Evolutionary conservation across 2,113 vertebrate species (phyloP).

Genomic region (Microcebus murinus): DNA sequence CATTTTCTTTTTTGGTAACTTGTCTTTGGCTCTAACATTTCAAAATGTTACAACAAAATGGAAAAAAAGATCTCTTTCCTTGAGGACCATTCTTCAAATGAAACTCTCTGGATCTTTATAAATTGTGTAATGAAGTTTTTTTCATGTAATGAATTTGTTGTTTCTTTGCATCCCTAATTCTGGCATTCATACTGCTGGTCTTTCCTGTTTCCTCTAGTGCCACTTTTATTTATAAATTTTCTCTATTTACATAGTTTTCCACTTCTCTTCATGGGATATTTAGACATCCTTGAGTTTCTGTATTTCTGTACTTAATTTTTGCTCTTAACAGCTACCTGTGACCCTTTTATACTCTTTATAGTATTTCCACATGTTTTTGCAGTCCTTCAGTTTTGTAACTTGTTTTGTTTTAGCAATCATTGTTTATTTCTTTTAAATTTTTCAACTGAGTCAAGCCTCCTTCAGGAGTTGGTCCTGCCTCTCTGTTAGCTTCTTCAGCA

Average conservation of each 20-base stretch:
- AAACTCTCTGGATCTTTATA: not conserved
- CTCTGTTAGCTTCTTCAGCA: not conserved
- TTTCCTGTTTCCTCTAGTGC: not conserved
- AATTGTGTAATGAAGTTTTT: not conserved
- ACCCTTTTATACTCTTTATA: not conserved
- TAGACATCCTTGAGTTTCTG: conserved; percentile 17
- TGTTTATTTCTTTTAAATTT: conserved; percentile 16
- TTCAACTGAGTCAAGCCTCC: not conserved
- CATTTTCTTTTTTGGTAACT: not conserved
- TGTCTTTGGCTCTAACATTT: conserved; percentile 1
- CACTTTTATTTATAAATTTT: conserved; percentile 1
- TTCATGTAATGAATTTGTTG: not conserved
- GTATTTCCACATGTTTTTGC: not conserved
- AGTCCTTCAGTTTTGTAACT: conserved; percentile 20
- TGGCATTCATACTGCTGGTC: not conserved
- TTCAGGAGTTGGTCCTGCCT: not conserved
- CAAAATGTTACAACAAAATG: not conserved
- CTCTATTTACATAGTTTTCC: not conserved
- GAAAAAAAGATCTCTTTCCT: not conserved
- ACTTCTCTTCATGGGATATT: not conserved
- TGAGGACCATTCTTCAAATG: not conserved
- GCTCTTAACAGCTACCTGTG: not conserved
- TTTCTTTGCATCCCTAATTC: not conserved
- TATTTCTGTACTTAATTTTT: conserved; percentile 12
- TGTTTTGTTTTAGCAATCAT: conserved; percentile 41